These are phyloP conservation scores for Agrilus biguttatus DNA, from an alignment of 2,888 invertebrate species.

Conservation along the genomic window DNA sequence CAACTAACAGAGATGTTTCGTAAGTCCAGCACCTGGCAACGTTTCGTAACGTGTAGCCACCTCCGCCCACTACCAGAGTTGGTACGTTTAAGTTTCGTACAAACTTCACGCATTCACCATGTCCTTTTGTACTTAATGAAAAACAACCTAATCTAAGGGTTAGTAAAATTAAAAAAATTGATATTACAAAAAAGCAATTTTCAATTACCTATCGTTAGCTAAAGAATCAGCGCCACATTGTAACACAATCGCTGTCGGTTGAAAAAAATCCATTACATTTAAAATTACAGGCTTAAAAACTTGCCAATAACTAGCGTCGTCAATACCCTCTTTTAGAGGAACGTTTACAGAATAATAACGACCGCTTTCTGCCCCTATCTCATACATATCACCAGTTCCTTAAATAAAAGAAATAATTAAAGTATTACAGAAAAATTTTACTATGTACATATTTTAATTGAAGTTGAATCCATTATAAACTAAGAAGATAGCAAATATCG, in stretches of 20 bases:
- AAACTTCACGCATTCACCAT: constrained; percentile 95
- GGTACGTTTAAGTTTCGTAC: constrained; percentile 88
- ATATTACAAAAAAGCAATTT: neutral
- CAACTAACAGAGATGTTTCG: constrained; percentile 87
- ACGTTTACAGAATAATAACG: constrained; percentile 97
- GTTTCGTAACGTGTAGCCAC: constrained; percentile 83
- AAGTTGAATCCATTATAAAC: too few relatives aligned
- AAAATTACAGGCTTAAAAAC: constrained; percentile 88
- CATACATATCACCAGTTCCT: constrained; percentile 93
- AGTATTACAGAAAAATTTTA: neutral
- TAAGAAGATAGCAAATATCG: too few relatives aligned
- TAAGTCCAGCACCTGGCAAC: constrained; percentile 99
- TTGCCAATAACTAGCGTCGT: constrained; percentile 82
- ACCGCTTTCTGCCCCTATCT: constrained; percentile 91
- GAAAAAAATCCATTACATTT: constrained; percentile 90
- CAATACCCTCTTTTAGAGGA: constrained; percentile 94
- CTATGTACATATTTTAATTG: neutral
- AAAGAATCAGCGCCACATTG: constrained; percentile 98
- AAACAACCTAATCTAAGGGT: constrained; percentile 74
- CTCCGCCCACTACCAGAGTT: constrained; percentile 48
- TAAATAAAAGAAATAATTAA: constrained; percentile 1
- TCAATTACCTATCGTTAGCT: constrained; percentile 60
- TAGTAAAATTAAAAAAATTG: neutral
- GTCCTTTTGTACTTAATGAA: constrained; percentile 85
- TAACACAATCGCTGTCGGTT: constrained; percentile 91